These are phyloP conservation scores for Asteroscopus sphinx DNA, from an alignment of 2,888 invertebrate species.

Conservation along the genomic window DNA sequence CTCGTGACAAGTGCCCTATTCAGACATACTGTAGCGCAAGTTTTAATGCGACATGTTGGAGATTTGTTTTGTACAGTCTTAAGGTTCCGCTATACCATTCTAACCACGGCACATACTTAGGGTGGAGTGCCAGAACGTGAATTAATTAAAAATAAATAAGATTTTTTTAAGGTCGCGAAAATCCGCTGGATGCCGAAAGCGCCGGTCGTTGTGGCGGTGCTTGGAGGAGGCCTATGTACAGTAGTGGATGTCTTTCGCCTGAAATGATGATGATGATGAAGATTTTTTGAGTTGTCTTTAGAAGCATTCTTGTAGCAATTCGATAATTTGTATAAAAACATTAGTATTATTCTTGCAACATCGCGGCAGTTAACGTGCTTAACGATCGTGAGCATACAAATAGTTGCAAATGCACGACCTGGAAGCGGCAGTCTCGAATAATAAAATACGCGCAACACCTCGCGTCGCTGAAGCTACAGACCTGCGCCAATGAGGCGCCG, in stretches of 20 bases:
- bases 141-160: too few relatives aligned
- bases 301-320: too few relatives aligned
- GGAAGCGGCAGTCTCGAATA: constrained; percentile 41
- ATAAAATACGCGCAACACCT: constrained; percentile 26
- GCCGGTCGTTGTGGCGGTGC: too few relatives aligned
- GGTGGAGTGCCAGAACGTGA: too few relatives aligned
- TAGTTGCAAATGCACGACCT: constrained; percentile 37
- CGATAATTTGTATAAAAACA: not conserved
- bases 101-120: too few relatives aligned
- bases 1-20: constrained; percentile 16
- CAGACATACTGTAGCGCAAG: constrained; percentile 6
- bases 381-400: constrained; percentile 39
- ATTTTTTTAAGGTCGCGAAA: too few relatives aligned
- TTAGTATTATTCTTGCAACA: constrained; percentile 14
- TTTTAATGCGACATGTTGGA: constrained; percentile 8
- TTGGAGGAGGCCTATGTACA: too few relatives aligned
- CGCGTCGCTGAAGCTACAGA: constrained; percentile 6
- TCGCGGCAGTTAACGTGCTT: constrained; percentile 18
- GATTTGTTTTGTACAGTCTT: not conserved
- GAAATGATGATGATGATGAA: too few relatives aligned
- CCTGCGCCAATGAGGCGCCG: not conserved
- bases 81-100: too few relatives aligned
- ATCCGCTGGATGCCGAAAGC: too few relatives aligned
- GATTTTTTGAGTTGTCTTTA: too few relatives aligned
- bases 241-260: too few relatives aligned